A percentile compares a stretch with the other conserved stretches of the same genome.
Conservation (phyloP, 2,888 invertebrate species). For the Azorinus chamasolen region DNA sequence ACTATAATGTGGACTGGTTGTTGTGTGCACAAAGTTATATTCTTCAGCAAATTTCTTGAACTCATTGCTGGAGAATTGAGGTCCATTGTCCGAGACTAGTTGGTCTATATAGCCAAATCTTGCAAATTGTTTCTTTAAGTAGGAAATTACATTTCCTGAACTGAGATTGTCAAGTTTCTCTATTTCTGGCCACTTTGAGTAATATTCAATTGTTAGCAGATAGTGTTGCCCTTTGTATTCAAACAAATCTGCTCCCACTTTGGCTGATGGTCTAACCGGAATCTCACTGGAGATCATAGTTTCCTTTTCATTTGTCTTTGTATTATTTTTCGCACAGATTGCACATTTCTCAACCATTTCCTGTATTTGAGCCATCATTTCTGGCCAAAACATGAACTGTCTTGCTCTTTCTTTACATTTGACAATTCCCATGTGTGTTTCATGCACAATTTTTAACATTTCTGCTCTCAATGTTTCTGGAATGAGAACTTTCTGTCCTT, state of each 20-base stretch:
- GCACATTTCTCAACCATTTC: slow-evolving; percentile 27
- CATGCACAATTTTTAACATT: slow-evolving; percentile 32
- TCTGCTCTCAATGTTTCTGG: not conserved
- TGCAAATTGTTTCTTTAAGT: slow-evolving; percentile 33
- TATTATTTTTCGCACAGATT: slow-evolving; percentile 21
- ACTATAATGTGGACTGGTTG: slow-evolving; percentile 11
- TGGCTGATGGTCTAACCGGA: slow-evolving; percentile 47
- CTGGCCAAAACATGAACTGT: slow-evolving; percentile 31
- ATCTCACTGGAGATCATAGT: slow-evolving; percentile 39
- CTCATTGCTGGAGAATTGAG: slow-evolving; percentile 12
- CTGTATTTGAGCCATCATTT: slow-evolving; percentile 24
- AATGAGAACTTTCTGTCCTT: not conserved
- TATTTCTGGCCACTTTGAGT: slow-evolving; percentile 47
- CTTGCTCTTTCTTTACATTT: slow-evolving; percentile 36
- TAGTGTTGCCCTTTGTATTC: slow-evolving; percentile 38
- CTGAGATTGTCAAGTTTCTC: slow-evolving; percentile 27
- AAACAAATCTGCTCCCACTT: slow-evolving; percentile 53
- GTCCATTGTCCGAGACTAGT: slow-evolving; percentile 37
- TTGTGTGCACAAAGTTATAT: slow-evolving; percentile 24
- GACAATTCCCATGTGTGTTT: slow-evolving; percentile 28
- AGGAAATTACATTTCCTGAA: slow-evolving; percentile 12
- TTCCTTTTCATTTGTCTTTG: slow-evolving; percentile 27
- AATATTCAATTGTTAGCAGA: slow-evolving; percentile 43
- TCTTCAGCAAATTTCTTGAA: slow-evolving; percentile 19
- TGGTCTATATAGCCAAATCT: slow-evolving; percentile 17